These are phyloP conservation scores for Catamblyrhynchus diadema DNA, from an alignment of 2,797 vertebrate genomes.

Conservation along the genomic window DNA sequence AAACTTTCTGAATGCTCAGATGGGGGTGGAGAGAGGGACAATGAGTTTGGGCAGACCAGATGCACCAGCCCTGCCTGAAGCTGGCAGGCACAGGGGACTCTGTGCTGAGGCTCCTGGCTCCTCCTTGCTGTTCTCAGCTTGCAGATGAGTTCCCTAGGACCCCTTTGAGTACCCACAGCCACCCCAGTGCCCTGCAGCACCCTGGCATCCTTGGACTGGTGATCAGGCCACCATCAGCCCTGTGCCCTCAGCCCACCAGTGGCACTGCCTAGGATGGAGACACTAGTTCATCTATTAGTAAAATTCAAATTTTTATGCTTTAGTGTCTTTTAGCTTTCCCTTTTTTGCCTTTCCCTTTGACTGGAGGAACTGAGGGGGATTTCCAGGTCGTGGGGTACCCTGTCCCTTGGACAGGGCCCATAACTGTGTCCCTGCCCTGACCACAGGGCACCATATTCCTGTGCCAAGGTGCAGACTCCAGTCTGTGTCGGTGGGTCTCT, in stretches of 20 bases:
- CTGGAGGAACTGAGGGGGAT: accelerated
- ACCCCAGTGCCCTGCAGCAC: background rate
- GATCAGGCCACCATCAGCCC: background rate
- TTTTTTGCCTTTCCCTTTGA: background rate
- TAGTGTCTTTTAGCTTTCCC: background rate
- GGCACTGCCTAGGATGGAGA: background rate
- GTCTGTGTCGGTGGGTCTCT: accelerated
- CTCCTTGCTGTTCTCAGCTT: accelerated
- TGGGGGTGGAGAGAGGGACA: background rate
- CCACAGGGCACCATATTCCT: accelerated
- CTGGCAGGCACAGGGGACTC: background rate
- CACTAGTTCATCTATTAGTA: background rate
- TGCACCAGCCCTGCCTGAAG: background rate
- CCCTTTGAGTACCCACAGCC: background rate
- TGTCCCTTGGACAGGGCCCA: accelerated
- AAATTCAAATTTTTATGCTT: background rate
- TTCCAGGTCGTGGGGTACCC: background rate
- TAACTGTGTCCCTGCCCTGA: background rate
- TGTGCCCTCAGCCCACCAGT: background rate
- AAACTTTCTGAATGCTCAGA: background rate
- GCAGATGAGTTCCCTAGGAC: background rate
- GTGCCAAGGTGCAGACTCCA: accelerated
- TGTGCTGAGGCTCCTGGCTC: background rate
- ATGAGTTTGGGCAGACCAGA: background rate
- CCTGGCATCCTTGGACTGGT: background rate